phyloP scores from a whole-genome alignment of 2,113 vertebrate genomes.

The Centropus bengalensis region DNA sequence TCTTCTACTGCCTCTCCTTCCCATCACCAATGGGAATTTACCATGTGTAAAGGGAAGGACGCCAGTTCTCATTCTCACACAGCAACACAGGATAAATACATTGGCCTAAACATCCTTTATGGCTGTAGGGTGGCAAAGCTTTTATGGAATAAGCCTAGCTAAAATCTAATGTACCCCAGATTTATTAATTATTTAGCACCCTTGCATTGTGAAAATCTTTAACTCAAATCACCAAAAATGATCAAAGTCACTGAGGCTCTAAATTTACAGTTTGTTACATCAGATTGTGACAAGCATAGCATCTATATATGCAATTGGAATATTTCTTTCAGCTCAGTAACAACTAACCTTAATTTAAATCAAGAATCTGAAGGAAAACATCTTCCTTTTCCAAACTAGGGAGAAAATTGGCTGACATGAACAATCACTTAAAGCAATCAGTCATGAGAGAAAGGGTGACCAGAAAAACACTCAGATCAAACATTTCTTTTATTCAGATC shows the following conservation, averaged over 20 bases:
- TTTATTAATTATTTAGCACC: background rate
- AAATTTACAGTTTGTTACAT: background rate
- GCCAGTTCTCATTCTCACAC: background rate
- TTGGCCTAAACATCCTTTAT: background rate
- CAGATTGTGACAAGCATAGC: background rate
- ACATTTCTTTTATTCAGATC: background rate
- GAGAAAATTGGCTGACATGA: background rate
- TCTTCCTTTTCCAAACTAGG: background rate
- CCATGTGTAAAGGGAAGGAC: background rate
- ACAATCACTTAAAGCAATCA: background rate
- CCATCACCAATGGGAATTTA: accelerated
- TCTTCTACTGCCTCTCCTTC: background rate
- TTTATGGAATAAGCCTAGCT: background rate
- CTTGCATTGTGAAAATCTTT: background rate
- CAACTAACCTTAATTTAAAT: background rate
- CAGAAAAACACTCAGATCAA: background rate
- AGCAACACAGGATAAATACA: background rate
- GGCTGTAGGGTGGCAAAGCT: accelerated
- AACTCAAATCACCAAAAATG: background rate
- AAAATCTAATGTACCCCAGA: background rate
- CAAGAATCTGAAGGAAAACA: background rate
- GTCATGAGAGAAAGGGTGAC: background rate
- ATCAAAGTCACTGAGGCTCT: background rate
- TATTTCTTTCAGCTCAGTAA: background rate
- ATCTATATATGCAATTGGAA: background rate